A percentile compares a stretch with the other conserved stretches of the same genome.
These are phyloP conservation scores for Stylophora pistillata DNA, from an alignment of 64 coral and sea anemone genomes.

Conservation along the genomic window DNA sequence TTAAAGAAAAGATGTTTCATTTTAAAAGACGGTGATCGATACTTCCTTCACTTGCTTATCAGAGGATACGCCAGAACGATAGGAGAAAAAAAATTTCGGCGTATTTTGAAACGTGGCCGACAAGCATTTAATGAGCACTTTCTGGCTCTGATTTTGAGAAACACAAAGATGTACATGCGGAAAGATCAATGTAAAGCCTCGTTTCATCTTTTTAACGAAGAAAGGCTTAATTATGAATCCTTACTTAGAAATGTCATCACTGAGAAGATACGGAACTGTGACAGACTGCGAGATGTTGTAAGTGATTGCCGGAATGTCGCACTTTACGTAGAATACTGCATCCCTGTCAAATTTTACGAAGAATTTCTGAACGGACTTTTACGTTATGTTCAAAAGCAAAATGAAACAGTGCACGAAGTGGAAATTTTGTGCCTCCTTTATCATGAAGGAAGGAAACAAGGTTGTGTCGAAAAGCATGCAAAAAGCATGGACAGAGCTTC, in stretches of 20 bases:
- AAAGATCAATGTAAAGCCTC: constrained; percentile 42
- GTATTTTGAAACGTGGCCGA: not conserved
- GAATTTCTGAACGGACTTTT: constrained; percentile 23
- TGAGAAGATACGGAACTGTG: not conserved
- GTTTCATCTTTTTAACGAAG: constrained; percentile 37
- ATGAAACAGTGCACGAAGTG: constrained; percentile 6
- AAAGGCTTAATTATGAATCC: too few species aligned
- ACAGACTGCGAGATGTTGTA: not conserved
- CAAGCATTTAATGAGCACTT: constrained; percentile 39
- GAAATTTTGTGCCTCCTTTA: constrained; percentile 62
- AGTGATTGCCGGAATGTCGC: not conserved
- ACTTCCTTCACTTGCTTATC: constrained; percentile 58
- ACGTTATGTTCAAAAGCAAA: not conserved
- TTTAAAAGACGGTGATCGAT: too few species aligned
- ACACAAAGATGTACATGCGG: constrained; percentile 13
- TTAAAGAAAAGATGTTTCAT: too few species aligned
- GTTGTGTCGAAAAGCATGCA: not conserved
- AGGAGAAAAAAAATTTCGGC: not conserved
- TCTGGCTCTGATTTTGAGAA: constrained; percentile 18
- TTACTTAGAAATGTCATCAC: not conserved
- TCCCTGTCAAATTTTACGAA: constrained; percentile 26
- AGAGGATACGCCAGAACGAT: constrained; percentile 37
- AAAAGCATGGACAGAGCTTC: not conserved
- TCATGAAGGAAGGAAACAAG: constrained; percentile 54
- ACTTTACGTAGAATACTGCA: too few species aligned